These are phyloP conservation scores for Toxotes chatareus DNA, from an alignment of 2,113 vertebrate species.

Conservation along the genomic window DNA sequence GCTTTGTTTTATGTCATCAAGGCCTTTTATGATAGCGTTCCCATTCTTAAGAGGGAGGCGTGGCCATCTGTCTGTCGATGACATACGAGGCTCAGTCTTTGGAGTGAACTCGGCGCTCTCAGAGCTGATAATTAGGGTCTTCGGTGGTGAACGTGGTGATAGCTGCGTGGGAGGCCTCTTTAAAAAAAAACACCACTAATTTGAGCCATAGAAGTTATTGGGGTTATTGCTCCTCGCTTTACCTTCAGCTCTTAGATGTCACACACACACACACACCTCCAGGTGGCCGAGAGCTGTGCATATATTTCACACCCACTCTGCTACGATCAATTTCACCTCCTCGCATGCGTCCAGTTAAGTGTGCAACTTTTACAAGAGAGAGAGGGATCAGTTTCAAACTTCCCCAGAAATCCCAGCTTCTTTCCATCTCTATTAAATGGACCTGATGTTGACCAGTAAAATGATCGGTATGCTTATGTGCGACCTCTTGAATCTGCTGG, in stretches of 20 bases:
- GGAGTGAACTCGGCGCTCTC: conserved; percentile 26
- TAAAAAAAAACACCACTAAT: conserved; percentile 64
- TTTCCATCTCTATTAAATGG: conserved; percentile 56
- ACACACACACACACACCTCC: conserved; percentile 37
- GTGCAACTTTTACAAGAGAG: conserved; percentile 76
- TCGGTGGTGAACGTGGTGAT: conserved; percentile 32
- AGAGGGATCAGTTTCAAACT: conserved; percentile 71
- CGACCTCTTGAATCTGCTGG: conserved; percentile 38
- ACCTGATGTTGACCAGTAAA: conserved; percentile 67
- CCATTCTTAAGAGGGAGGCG: conserved; percentile 45
- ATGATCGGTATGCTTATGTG: conserved; percentile 51
- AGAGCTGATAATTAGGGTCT: conserved; percentile 60
- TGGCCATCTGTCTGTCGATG: conserved; percentile 28
- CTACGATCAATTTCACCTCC: conserved; percentile 73
- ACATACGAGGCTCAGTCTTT: conserved; percentile 43
- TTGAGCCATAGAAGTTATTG: conserved; percentile 67
- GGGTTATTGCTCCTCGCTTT: conserved; percentile 62
- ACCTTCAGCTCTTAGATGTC: conserved; percentile 50
- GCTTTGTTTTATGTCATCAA: conserved; percentile 78
- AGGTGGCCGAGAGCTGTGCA: conserved; percentile 61
- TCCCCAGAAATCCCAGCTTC: conserved; percentile 67
- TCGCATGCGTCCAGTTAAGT: conserved; percentile 71
- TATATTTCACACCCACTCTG: conserved; percentile 74
- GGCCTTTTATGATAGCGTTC: conserved; percentile 68
- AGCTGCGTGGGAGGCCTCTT: conserved; percentile 69